Conservation (phyloP, 53 echinoderm and acorn worm species). For the Apostichopus leukothele region DNA sequence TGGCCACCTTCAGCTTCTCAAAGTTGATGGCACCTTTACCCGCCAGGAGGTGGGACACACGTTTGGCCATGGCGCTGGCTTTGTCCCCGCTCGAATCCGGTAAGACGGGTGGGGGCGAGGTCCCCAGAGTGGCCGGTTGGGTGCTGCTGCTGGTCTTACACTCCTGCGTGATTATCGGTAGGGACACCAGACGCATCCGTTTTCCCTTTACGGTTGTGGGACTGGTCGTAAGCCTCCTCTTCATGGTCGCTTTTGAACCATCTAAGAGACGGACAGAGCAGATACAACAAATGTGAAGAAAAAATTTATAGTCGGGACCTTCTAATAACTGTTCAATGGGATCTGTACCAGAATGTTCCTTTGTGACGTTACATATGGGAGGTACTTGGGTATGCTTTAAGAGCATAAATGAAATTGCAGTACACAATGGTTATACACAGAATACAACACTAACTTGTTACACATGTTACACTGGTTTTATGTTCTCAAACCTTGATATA, state of each 20-base stretch:
- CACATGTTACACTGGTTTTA: too few species aligned
- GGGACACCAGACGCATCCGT: slow-evolving; percentile 73
- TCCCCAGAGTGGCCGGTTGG: neutral
- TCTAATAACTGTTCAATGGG: too few species aligned
- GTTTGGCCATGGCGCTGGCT: neutral
- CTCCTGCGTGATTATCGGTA: slow-evolving; percentile 57
- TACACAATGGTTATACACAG: too few species aligned
- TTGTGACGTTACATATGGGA: too few species aligned
- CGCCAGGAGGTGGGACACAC: neutral
- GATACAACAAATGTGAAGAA: too few species aligned
- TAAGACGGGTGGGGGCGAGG: neutral
- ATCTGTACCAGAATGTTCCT: too few species aligned
- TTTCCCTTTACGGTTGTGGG: slow-evolving; percentile 65
- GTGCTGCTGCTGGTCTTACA: slow-evolving; percentile 3
- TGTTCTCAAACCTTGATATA: too few species aligned
- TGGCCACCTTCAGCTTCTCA: slow-evolving; percentile 33
- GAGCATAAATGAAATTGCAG: too few species aligned
- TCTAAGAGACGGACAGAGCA: too few species aligned
- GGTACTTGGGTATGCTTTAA: too few species aligned
- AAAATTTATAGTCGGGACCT: too few species aligned
- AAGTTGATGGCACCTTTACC: slow-evolving; percentile 28
- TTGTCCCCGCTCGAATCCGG: slow-evolving; percentile 13
- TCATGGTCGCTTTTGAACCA: slow-evolving; percentile 39
- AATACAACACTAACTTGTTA: too few species aligned
- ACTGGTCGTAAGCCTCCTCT: slow-evolving; percentile 63